Base-by-base conservation (phyloP, 2,113 vertebrate genomes). In the Gyps fulvus region DNA sequence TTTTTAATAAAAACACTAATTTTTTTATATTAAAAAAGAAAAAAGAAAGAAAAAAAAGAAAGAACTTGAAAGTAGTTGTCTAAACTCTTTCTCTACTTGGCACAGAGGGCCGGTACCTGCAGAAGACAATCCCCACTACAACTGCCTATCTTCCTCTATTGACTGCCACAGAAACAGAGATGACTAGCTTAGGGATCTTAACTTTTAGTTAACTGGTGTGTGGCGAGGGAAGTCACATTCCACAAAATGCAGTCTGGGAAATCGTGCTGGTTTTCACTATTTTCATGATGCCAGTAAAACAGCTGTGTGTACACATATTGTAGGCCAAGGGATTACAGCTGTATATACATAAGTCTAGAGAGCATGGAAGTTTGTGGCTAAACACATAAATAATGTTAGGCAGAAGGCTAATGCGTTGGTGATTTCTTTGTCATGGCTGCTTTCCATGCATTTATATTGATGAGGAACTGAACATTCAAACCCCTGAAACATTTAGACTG, bases 31-130 rank as follows among this genome's bases (percentile, higher is more conserved):
- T 26, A 11, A 10, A 65, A 18, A 52, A 34, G 14, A 11, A 23
- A 55, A 13, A n/a, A 29, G 16, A 49, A 32, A 23, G 11, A 21
- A 52, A 2, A 16, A 11, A 34, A 31, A 16, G 2, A 17, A 65
- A 65, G 1, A 34, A 42, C 8, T 36, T 72, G 6, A 38, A 74
- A 83, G 16, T 31, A 80, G 3, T 61, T 72, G 42, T 52, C 47
- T 86, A 73, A 83, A 80, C 1, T 59, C 8, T 71, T 90, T 58
- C 16, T 54, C 15, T 47, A 5, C 8, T n/a, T 89, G 23, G 3
- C 17, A 55, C 20, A n/a, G 25, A 40, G 11, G 10, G 5, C 2
- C 0, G 1, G 7, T 55, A 65, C 5, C 7, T 70, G 10, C 12
- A 45, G 50, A 72, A 10, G 23, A 91, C 12, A 43, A 54, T 36